phyloP scores from a whole-genome alignment of 2,888 invertebrate species.

The Magallana nippona region DNA sequence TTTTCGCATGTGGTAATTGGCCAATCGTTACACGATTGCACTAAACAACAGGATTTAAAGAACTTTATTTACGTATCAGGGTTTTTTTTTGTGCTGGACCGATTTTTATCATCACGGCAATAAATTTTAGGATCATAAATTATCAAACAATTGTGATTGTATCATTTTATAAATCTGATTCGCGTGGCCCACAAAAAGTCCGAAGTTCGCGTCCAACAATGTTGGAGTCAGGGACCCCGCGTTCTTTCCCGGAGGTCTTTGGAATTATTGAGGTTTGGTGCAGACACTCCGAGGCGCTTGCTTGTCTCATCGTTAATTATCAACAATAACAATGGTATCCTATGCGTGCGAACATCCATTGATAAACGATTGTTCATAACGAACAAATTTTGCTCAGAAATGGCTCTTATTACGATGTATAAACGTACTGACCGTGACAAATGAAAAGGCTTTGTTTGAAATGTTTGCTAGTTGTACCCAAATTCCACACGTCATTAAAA shows the following conservation, averaged over 20 bases:
- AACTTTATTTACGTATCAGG: too few relatives aligned
- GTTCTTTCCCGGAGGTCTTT: background rate
- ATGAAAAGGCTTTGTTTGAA: too few relatives aligned
- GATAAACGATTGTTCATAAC: background rate
- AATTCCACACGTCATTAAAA: too few relatives aligned
- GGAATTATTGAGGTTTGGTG: background rate
- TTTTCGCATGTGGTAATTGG: too few relatives aligned
- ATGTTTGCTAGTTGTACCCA: too few relatives aligned
- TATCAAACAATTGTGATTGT: background rate
- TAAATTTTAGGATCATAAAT: constrained; percentile 2
- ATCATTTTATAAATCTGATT: constrained; percentile 14
- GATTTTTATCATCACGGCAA: background rate
- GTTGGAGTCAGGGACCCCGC: background rate
- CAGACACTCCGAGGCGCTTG: background rate
- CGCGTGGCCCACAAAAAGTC: constrained; percentile 24
- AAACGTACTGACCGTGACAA: too few relatives aligned
- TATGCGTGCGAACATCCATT: constrained; percentile 4
- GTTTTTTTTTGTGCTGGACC: background rate
- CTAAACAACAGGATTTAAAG: too few relatives aligned
- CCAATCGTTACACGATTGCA: too few relatives aligned
- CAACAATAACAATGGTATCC: background rate
- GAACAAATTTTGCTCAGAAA: too few relatives aligned
- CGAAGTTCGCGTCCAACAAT: background rate
- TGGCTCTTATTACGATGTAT: too few relatives aligned
- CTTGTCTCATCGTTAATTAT: background rate